Evolutionary conservation across 2,113 vertebrate species (phyloP), one percentile per base, ranked within the genome.

Genomic region (Antechinus flavipes): DNA sequence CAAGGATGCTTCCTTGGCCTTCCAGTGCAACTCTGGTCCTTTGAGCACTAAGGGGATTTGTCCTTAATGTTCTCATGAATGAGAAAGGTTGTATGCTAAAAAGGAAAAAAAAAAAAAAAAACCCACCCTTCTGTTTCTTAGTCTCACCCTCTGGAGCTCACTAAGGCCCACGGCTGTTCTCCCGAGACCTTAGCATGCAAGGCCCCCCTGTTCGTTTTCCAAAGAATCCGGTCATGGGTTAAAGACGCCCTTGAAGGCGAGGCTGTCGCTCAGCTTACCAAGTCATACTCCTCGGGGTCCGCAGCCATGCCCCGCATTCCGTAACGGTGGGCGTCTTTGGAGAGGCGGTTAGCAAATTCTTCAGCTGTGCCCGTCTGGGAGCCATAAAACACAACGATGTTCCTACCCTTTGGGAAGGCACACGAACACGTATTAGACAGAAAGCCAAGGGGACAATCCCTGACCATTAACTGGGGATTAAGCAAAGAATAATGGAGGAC

Each of bases 301-400:
- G 99, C 99, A 0, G 99, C 98, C 99, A 99, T 99, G 97, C 99
- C 99, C 97, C 99, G 99, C 98, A 99, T 99, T 92, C 99, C 99
- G 0, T 99, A 99, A 92, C 99, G 99, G 96, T 99, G 99, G 92
- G 99, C 99, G 0, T 99, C 99, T 98, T 99, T 99, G 94, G 99
- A 99, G 24, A 99, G 98, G 23, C 99, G 99, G 98, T 99, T 99
- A 94, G 99, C 98, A 98, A 99, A 99, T 96, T 99, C 99, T 98
- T 99, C 99, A 0, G 97, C 99, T 0, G 99, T 99, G 53, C 99
- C 99, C 0, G 99, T 99, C 98, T 99, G 99, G 68, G 99, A 99
- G 49, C 99, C 99, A 0, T 99, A 99, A 98, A 99, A 99, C 68
- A 99, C 99, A 54, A 99, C 98, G 0, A 99, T 99, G 97, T 99